Base-by-base conservation (phyloP, 2,797 vertebrate species). In the Catostomus latipinnis region DNA sequence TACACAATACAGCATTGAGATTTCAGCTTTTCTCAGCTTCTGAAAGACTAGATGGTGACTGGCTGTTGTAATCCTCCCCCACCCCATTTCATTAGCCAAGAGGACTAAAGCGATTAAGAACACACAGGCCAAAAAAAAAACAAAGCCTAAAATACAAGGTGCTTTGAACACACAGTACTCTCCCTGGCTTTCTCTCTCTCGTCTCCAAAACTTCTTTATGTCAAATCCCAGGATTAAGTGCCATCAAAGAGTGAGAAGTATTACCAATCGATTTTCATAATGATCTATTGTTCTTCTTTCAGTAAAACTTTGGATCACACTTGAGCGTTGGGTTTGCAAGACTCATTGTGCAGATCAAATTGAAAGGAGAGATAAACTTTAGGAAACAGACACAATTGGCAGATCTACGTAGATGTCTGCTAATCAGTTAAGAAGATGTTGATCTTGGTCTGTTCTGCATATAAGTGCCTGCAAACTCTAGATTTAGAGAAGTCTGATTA, bases 81-180 rank as follows among this genome's bases (percentile, higher is more conserved):
- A 76, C 86, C 88, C 91, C 90, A 91, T 93, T 92, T 92, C 92
- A 95, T 95, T 93, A 94, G 93, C 90, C 92, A 92, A 85, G 89
- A 90, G 88, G 91, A 91, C 93, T 94, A 94, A 94, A 94, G 89
- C 92, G 93, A 93, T 94, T 94, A 95, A 89, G 90, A 80, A 90
- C 90, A 91, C 89, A 87, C 90, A 88, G 90, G 76, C 78, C 91
- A 90, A 82, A 86, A 88, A 71, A n/a, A 80, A 34, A 34, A 34
- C 2, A 34, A 34, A 34, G 34, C 34, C 34, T 34, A 34, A 91
- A 92, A 92, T 62, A 84, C 75, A 81, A 46, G 68, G 46, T 22
- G 63, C 76, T 76, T 69, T 76, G 77, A 74, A 72, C 63, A 81
- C 60, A 65, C 63, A 53, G 69, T 16, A 69, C 68, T 6, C 50